Evolutionary conservation across 2,113 vertebrate genomes (phyloP).

Genomic region (Malurus melanocephalus): DNA sequence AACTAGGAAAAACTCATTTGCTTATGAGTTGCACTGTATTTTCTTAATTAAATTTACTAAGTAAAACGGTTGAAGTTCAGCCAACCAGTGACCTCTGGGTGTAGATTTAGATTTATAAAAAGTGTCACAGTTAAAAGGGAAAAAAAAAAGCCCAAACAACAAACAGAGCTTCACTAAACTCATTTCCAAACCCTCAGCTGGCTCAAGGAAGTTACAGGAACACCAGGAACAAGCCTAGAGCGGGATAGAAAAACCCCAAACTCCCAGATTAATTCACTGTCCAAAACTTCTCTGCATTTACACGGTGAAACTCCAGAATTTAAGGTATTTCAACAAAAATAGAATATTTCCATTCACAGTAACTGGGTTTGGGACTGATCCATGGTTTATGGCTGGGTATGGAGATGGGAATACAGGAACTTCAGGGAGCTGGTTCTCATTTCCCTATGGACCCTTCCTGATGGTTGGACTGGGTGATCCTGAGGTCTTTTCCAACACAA

Average conservation of each 20-base stretch:
- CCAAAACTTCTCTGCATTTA: background rate
- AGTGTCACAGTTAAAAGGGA: constrained; percentile 58
- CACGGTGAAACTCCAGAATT: background rate
- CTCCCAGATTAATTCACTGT: background rate
- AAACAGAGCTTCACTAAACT: constrained; percentile 58
- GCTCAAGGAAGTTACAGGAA: constrained; percentile 34
- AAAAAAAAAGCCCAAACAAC: background rate
- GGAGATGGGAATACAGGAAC: background rate
- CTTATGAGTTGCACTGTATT: constrained; percentile 86
- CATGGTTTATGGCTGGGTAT: background rate
- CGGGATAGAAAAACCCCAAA: background rate
- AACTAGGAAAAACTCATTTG: constrained; percentile 84
- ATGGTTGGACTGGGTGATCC: background rate
- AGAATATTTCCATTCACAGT: background rate
- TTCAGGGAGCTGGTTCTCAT: background rate
- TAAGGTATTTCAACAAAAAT: background rate
- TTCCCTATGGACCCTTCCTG: background rate
- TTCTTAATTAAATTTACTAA: constrained; percentile 87
- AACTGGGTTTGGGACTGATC: background rate
- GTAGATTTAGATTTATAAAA: constrained; percentile 77
- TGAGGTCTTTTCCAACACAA: background rate
- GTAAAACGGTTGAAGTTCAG: constrained; percentile 82
- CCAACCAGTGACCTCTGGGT: constrained; percentile 76
- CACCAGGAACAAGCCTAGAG: background rate
- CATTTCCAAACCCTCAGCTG: constrained; percentile 27